A percentile compares a stretch with the other conserved stretches of the same genome.
phyloP scores from a whole-genome alignment of 1,140 invertebrate species.

The Pogonomyrmex barbatus region DNA sequence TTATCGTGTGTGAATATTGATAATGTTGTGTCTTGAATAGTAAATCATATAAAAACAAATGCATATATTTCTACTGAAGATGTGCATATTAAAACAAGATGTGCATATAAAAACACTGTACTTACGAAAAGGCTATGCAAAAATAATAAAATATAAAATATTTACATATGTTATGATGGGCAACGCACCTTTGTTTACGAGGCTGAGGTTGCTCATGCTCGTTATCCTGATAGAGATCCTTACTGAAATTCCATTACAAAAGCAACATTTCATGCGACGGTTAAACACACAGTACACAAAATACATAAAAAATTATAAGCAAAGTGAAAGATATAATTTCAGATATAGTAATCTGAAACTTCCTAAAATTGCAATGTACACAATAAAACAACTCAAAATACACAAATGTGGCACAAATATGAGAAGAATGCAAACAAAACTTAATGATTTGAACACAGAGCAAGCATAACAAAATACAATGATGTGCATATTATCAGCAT shows the following conservation, averaged over 20 bases:
- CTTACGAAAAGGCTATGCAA: slow-evolving; percentile 19
- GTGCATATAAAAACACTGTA: background rate
- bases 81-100: background rate
- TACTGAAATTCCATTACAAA: slow-evolving; percentile 78
- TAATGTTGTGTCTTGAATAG: slow-evolving; percentile 4
- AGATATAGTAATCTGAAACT: background rate
- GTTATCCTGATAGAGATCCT: slow-evolving; percentile 82
- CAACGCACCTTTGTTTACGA: slow-evolving; percentile 81
- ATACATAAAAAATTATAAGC: slow-evolving; percentile 4
- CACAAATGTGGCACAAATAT: background rate
- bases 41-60: slow-evolving; percentile 18
- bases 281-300: slow-evolving; percentile 70
- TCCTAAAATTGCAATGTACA: slow-evolving; percentile 17
- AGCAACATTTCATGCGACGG: slow-evolving; percentile 79
- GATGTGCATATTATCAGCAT: background rate
- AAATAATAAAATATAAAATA: background rate
- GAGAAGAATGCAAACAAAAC: slow-evolving; percentile 10
- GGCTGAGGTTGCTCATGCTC: slow-evolving; percentile 80
- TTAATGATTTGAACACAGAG: slow-evolving; percentile 12
- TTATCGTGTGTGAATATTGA: background rate
- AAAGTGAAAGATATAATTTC: slow-evolving; percentile 11
- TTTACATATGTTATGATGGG: slow-evolving; percentile 32
- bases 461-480: background rate
- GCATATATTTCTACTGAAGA: background rate
- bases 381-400: slow-evolving; percentile 8